These are phyloP conservation scores for Elachura formosa DNA, from an alignment of 2,113 vertebrate genomes.

Conservation along the genomic window DNA sequence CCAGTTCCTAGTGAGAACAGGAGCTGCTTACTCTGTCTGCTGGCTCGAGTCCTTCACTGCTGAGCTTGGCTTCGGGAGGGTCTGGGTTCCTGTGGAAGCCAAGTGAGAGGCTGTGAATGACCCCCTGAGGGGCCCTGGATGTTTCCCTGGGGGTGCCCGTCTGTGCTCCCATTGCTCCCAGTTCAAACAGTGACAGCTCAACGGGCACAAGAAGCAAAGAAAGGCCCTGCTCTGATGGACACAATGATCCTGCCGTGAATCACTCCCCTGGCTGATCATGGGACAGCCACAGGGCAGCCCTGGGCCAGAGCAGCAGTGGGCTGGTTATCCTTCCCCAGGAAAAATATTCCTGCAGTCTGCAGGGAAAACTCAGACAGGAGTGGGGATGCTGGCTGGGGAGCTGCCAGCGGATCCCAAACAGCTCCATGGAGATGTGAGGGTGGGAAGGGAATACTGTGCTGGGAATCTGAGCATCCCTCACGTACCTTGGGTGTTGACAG, in stretches of 20 bases:
- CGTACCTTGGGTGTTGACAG: slow-evolving; percentile 35
- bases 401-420: neutral
- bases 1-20: neutral
- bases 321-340: neutral
- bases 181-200: neutral
- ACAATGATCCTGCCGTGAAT: neutral
- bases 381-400: neutral
- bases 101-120: neutral
- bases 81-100: slow-evolving; percentile 69
- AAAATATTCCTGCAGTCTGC: neutral
- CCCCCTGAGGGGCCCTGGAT: rapidly evolving
- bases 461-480: neutral
- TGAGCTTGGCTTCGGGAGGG: neutral
- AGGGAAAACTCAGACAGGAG: rapidly evolving
- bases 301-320: neutral
- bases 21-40: slow-evolving; percentile 74
- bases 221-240: neutral
- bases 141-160: rapidly evolving
- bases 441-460: rapidly evolving
- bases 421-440: rapidly evolving
- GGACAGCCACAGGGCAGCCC: neutral
- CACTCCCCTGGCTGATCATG: neutral
- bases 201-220: rapidly evolving
- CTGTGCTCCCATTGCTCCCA: neutral
- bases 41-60: slow-evolving; percentile 69